Conservation (phyloP, 2,113 vertebrate species). For the Craseonycteris thonglongyai region DNA sequence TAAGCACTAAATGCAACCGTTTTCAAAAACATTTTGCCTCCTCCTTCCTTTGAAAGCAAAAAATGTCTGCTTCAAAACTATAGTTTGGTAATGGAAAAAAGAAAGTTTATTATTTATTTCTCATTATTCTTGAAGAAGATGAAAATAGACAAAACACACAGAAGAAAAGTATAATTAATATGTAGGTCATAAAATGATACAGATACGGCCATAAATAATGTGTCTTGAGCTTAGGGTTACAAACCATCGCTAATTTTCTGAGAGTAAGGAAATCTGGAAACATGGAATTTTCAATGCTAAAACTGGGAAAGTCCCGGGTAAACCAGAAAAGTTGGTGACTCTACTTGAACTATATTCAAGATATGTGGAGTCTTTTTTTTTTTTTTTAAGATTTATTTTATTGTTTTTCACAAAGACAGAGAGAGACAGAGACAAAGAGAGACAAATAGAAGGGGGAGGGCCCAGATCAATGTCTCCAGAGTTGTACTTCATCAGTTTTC, state of each 20-base stretch:
- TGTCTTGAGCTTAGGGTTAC: not conserved
- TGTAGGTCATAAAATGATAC: not conserved
- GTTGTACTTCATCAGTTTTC: too few species aligned
- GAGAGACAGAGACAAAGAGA: too few species aligned
- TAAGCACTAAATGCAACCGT: not conserved
- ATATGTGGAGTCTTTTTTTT: not conserved
- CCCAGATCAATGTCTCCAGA: too few species aligned
- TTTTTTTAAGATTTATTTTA: too few species aligned
- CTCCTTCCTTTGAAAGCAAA: conserved; percentile 8
- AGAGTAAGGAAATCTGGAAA: not conserved
- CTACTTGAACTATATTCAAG: not conserved
- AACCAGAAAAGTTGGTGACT: not conserved
- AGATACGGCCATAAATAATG: not conserved
- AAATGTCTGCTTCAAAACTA: not conserved
- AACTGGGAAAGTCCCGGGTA: not conserved
- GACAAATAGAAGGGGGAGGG: too few species aligned
- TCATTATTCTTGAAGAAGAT: not conserved
- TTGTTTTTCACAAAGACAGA: too few species aligned
- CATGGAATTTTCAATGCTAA: not conserved
- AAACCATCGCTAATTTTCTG: not conserved
- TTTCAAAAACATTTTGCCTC: not conserved
- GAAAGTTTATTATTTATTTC: not conserved
- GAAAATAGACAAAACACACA: not conserved
- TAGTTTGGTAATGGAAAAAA: not conserved
- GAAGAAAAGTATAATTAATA: not conserved